These are phyloP conservation scores for Passer domesticus DNA, from an alignment of 2,113 vertebrate genomes.

Conservation along the genomic window DNA sequence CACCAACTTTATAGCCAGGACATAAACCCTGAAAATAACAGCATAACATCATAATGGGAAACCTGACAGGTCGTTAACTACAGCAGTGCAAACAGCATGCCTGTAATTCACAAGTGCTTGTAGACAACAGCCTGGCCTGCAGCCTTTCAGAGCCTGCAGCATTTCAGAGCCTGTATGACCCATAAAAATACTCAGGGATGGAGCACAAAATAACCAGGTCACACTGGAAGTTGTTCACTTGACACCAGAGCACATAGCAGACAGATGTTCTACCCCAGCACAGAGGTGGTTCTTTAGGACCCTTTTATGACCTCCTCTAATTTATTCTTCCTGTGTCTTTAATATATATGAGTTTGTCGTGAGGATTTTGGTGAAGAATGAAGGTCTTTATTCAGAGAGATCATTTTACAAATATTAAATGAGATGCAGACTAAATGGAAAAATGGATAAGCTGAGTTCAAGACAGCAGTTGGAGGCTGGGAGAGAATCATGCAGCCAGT, in stretches of 20 bases:
- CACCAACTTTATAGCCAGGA: slow-evolving; percentile 33
- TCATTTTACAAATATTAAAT: neutral
- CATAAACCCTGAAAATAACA: slow-evolving; percentile 53
- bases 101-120: neutral
- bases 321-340: neutral
- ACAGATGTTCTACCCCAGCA: neutral
- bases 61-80: slow-evolving; percentile 46
- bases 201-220: neutral
- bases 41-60: slow-evolving; percentile 48
- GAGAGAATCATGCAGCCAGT: neutral
- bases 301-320: neutral
- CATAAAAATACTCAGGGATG: neutral
- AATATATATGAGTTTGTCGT: neutral
- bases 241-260: neutral
- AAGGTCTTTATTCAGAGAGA: neutral
- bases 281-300: neutral
- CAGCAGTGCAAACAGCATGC: neutral
- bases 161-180: neutral
- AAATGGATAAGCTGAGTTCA: neutral
- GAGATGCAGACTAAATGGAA: neutral
- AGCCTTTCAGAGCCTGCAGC: neutral
- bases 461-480: neutral
- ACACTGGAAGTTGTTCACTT: neutral
- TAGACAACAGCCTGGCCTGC: neutral
- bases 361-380: neutral